These are phyloP conservation scores for Leucozona laternaria DNA, from an alignment of 2,888 invertebrate species.

Conservation along the genomic window DNA sequence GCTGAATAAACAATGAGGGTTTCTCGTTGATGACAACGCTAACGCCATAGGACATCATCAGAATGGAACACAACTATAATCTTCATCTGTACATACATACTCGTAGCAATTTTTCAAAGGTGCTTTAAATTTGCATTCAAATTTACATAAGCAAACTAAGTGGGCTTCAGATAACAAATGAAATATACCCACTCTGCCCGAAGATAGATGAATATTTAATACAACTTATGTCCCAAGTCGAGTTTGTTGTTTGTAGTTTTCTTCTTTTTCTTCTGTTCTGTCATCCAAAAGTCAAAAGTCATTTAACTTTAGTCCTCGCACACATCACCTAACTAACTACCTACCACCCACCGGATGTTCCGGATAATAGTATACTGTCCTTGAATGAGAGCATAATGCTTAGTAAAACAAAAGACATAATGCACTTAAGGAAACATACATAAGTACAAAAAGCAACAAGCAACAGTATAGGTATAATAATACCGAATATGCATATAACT, in stretches of 20 bases:
- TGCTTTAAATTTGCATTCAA: conserved; percentile 43
- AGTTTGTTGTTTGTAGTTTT: neutral
- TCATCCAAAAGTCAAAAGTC: conserved; percentile 36
- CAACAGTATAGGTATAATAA: neutral
- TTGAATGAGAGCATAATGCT: conserved; percentile 23
- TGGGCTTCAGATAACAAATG: conserved; percentile 41
- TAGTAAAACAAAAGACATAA: conserved; percentile 14
- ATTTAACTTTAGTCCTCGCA: conserved; percentile 18
- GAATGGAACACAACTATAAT: neutral
- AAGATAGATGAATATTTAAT: conserved; percentile 34
- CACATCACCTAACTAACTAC: neutral
- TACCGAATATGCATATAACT: too few species aligned
- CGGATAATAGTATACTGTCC: conserved; percentile 6
- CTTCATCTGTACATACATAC: neutral
- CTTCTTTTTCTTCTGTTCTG: neutral
- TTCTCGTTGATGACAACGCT: conserved; percentile 7
- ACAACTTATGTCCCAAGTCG: conserved; percentile 1
- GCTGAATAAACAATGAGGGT: conserved; percentile 21
- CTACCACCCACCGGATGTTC: conserved; percentile 26
- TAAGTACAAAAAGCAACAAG: conserved; percentile 26
- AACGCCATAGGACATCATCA: conserved; percentile 28
- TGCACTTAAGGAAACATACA: conserved; percentile 11
- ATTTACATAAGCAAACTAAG: conserved; percentile 46
- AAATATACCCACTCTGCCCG: conserved; percentile 34
- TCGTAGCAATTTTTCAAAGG: conserved; percentile 20